Evolutionary conservation across 2,888 invertebrate genomes (phyloP).

Genomic region (Pimpla rufipes): DNA sequence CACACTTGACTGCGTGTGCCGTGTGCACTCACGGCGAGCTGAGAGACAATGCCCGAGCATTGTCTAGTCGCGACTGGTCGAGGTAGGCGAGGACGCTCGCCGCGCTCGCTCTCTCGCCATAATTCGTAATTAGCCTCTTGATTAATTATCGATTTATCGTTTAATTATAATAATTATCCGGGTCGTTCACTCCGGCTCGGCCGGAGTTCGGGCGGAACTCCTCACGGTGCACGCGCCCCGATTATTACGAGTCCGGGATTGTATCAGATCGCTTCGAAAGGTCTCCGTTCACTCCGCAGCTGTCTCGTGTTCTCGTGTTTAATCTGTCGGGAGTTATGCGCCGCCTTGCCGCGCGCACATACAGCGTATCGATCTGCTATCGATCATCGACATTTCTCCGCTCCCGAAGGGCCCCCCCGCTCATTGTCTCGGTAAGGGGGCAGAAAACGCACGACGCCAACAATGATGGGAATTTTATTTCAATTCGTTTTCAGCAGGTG

Average conservation of each 20-base stretch:
- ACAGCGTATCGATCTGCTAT: conserved; percentile 35
- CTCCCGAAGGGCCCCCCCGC: conserved; percentile 49
- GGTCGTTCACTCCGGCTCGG: conserved; percentile 45
- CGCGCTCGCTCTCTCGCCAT: conserved; percentile 64
- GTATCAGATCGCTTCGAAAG: conserved; percentile 66
- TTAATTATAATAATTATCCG: conserved; percentile 82
- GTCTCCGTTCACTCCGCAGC: conserved; percentile 56
- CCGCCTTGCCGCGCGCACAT: conserved; percentile 15
- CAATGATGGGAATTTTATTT: conserved; percentile 15
- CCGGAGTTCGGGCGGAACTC: conserved; percentile 26
- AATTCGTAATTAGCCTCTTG: conserved; percentile 83
- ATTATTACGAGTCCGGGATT: conserved; percentile 60
- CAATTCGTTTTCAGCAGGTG: conserved; percentile 46
- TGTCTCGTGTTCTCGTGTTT: conserved; percentile 42
- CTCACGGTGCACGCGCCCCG: conserved; percentile 48
- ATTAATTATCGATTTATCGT: conserved; percentile 84
- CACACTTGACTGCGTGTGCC: conserved; percentile 77
- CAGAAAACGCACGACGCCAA: conserved; percentile 6
- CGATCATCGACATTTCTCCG: conserved; percentile 56
- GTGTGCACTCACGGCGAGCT: conserved; percentile 33
- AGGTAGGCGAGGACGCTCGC: conserved; percentile 57
- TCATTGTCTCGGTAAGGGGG: conserved; percentile 48
- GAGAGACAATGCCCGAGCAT: conserved; percentile 79
- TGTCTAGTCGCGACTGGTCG: conserved; percentile 74
- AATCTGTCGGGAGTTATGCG: conserved; percentile 36